Evolutionary conservation across 2,888 invertebrate species (phyloP).

Genomic region (Agonopterix heracliana): DNA sequence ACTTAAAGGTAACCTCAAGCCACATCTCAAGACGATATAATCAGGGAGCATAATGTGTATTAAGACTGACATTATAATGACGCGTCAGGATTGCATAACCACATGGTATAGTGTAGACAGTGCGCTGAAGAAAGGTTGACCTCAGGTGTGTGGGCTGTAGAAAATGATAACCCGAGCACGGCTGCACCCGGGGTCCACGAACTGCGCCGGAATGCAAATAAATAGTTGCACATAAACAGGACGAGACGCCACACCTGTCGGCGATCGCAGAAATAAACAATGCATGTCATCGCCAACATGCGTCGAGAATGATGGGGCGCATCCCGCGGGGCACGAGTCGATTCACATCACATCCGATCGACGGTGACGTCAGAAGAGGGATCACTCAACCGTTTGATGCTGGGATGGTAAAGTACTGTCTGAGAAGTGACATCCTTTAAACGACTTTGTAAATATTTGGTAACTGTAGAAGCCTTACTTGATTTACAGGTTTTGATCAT

Average conservation of each 20-base stretch:
- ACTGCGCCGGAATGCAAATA: slow-evolving; percentile 71
- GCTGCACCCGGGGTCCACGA: slow-evolving; percentile 49
- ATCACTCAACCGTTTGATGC: neutral
- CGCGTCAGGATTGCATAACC: slow-evolving; percentile 31
- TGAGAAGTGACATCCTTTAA: neutral
- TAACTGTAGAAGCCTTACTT: too few species aligned
- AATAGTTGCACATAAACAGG: slow-evolving; percentile 64
- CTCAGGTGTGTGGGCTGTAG: slow-evolving; percentile 47
- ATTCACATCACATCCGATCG: slow-evolving; percentile 21
- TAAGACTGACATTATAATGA: slow-evolving; percentile 34
- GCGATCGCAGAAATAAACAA: slow-evolving; percentile 64
- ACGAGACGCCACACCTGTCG: slow-evolving; percentile 65
- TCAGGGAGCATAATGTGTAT: slow-evolving; percentile 19
- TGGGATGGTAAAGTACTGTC: too few species aligned
- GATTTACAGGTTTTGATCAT: too few species aligned
- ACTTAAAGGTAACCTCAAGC: slow-evolving; percentile 7
- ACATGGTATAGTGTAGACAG: slow-evolving; percentile 28
- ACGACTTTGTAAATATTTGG: neutral
- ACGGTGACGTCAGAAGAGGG: slow-evolving; percentile 4
- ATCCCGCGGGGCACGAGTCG: slow-evolving; percentile 10
- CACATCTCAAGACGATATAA: slow-evolving; percentile 29
- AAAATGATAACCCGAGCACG: slow-evolving; percentile 48
- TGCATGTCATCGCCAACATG: slow-evolving; percentile 56
- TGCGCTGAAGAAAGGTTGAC: slow-evolving; percentile 53
- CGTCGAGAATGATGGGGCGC: slow-evolving; percentile 36